These are phyloP conservation scores for Aurelia coerulea DNA, from an alignment of 30 jellyfish, hydroid and myxozoan genomes.

Conservation along the genomic window DNA sequence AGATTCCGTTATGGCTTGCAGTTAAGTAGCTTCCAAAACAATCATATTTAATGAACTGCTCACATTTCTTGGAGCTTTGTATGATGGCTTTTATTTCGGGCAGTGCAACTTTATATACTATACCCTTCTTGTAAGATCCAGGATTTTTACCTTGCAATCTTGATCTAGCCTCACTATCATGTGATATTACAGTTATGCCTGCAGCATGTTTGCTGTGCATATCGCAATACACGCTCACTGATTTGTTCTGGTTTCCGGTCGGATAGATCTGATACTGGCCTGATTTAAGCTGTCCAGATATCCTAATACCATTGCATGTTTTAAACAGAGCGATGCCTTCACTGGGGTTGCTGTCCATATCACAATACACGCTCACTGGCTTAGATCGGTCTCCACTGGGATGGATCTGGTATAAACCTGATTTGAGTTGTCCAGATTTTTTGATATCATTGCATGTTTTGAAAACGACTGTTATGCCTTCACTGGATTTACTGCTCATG, in stretches of 20 bases:
- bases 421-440: neutral
- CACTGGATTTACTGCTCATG: slow-evolving; percentile 2
- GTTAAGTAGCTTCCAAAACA: slow-evolving; percentile 4
- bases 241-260: too few species aligned
- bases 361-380: slow-evolving; percentile 24
- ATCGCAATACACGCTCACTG: slow-evolving; percentile 22
- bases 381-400: neutral
- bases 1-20: neutral
- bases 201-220: slow-evolving; percentile 7
- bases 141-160: slow-evolving; percentile 15
- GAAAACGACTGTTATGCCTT: too few species aligned
- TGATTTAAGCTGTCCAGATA: too few species aligned
- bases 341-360: neutral
- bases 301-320: too few species aligned
- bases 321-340: too few species aligned
- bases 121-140: neutral
- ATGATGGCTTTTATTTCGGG: neutral
- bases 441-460: neutral
- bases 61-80: slow-evolving; percentile 2
- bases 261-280: too few species aligned
- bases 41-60: slow-evolving; percentile 18
- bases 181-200: slow-evolving; percentile 32
- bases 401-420: slow-evolving; percentile 6
- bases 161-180: slow-evolving; percentile 28
- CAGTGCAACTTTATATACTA: neutral